Evolutionary conservation across 2,113 vertebrate species (phyloP).

Genomic region (Oreochromis niloticus): DNA sequence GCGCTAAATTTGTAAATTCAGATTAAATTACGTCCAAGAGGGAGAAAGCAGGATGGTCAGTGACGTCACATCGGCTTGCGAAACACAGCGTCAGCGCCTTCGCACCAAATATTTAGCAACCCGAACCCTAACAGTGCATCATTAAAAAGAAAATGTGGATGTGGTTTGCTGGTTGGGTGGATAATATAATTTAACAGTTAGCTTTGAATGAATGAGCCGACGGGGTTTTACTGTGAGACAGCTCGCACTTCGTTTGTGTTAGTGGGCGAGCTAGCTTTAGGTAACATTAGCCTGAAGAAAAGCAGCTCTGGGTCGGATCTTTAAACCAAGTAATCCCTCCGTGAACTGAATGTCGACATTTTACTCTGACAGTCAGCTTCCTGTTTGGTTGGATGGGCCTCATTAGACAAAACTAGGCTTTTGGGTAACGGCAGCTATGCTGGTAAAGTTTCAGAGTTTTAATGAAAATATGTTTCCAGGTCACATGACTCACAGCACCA

Average conservation of each 20-base stretch:
- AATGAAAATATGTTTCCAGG: neutral
- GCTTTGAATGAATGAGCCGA: neutral
- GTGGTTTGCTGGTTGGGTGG: neutral
- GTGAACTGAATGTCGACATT: neutral
- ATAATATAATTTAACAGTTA: neutral
- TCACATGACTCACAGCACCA: neutral
- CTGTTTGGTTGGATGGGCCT: neutral
- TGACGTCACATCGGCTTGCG: neutral
- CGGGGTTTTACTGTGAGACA: neutral
- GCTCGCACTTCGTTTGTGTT: neutral
- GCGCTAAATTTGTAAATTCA: neutral
- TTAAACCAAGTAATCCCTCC: neutral
- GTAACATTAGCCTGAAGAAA: neutral
- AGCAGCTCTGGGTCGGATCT: neutral
- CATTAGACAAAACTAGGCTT: neutral
- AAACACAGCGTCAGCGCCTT: neutral
- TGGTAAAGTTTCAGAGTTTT: neutral
- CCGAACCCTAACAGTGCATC: rapidly evolving
- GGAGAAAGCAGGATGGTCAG: rapidly evolving
- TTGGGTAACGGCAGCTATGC: neutral
- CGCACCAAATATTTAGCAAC: neutral
- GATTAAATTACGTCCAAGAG: neutral
- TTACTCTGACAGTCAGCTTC: neutral
- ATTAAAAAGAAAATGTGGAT: neutral
- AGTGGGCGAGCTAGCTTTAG: neutral